phyloP scores from a whole-genome alignment of 2,888 invertebrate genomes.

The Pristionchus entomophagus region DNA sequence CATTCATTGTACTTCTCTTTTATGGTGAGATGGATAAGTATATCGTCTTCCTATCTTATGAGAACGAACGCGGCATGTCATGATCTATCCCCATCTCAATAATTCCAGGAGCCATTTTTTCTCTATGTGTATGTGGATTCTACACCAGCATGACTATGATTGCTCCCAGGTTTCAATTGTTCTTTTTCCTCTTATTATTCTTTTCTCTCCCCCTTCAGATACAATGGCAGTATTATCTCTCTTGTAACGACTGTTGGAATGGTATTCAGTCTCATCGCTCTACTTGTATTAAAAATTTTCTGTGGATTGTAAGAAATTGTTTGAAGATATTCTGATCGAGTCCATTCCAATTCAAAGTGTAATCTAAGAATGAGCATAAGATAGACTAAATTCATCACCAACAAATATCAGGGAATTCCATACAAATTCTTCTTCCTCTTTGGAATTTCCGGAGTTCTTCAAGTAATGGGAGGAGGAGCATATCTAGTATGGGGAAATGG shows the following conservation, averaged over 20 bases:
- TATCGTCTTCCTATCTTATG: not conserved
- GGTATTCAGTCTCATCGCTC: not conserved
- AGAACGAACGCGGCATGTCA: too few relatives aligned
- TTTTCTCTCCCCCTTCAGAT: not conserved
- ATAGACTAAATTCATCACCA: not conserved
- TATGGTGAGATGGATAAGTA: too few relatives aligned
- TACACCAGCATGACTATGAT: conserved; percentile 44
- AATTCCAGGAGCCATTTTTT: conserved; percentile 23
- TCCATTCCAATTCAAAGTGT: not conserved
- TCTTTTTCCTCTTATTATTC: not conserved
- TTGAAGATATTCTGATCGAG: not conserved
- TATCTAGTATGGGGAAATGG: conserved; percentile 39
- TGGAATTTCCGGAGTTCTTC: not conserved
- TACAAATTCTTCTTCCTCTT: conserved; percentile 27
- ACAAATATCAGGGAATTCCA: not conserved
- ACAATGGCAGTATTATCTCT: conserved; percentile 14
- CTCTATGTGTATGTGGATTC: conserved; percentile 26
- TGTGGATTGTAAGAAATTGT: too few relatives aligned
- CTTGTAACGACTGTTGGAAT: conserved; percentile 5
- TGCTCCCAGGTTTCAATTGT: conserved; percentile 26
- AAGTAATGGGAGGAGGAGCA: not conserved
- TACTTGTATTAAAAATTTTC: not conserved
- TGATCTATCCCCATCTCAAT: not conserved
- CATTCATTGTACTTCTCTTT: not conserved
- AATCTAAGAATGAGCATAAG: too few relatives aligned